Evolutionary conservation across 1,140 invertebrate species (phyloP), one percentile per base, ranked within the genome.

Genomic region (Trichonephila clavata): DNA sequence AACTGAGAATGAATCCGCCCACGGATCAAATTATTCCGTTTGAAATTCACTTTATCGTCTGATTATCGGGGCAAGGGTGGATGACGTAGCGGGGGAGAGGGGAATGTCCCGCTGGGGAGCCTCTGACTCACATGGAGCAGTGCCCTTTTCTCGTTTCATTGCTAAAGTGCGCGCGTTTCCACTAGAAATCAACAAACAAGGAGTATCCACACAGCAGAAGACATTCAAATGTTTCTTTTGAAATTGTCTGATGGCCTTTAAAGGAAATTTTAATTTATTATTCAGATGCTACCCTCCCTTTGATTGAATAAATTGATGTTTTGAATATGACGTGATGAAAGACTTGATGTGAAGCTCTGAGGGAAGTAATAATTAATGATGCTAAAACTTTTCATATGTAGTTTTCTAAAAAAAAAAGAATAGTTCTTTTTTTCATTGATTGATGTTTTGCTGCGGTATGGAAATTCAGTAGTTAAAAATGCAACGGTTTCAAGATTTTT

Each of bases 11-110:
- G 68, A 16, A 7, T 32, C 4, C 68, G 27, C 68, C 68, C 14
- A 77, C 68, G 32, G 24, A 77, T 77, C 16, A 27, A 77, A 77
- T 77, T 5, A 77, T 77, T 32, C 27, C 68, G 32, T 32, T 27
- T 32, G 68, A 77, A 77, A 77, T 77, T 32, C 68, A 77, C 68
- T 77, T 68, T 27, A 27, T 27, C 68, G 32, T 77, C 24, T 77
- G 68, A 77, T 77, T 32, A 77, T 61, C 60, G 27, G 16, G 27
- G 68, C 27, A 27, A 77, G 68, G 68, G 68, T 32, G 68, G 27
- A 27, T 16, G 10, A 32, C 68, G 68, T 20, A 14, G 32, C 18
- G 27, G 24, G 68, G 24, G 6, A 27, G 16, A 24, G n/a, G n/a
- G 4, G 21, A 13, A 24, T n/a, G 24, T 68, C 65, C 65, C 65